Conservation (phyloP, 2,797 vertebrate genomes). For the Acanthopagrus latus region DNA sequence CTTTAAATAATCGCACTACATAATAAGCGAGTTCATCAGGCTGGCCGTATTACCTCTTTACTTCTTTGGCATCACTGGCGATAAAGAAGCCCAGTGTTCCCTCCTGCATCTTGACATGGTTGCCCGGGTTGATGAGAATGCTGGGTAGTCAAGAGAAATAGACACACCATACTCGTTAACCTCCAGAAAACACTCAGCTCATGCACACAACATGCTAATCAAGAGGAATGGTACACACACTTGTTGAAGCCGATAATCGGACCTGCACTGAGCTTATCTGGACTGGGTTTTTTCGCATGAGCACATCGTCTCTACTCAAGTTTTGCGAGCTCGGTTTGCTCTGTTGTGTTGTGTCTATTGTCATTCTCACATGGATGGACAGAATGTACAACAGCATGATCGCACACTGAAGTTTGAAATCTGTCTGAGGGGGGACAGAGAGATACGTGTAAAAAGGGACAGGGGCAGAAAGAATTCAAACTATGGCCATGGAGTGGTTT, state of each 20-base stretch:
- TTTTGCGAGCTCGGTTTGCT: constrained; percentile 8
- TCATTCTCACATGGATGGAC: constrained; percentile 72
- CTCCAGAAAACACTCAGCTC: constrained; percentile 9
- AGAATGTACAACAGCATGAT: constrained; percentile 76
- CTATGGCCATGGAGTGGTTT: constrained; percentile 71
- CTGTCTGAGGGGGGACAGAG: constrained; percentile 59
- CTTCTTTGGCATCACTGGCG: constrained; percentile 99
- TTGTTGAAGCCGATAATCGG: constrained; percentile 53
- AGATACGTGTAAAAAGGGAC: constrained; percentile 60
- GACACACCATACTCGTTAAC: constrained; percentile 70
- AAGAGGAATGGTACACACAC: constrained; percentile 90
- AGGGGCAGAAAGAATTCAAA: constrained; percentile 76
- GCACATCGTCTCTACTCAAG: constrained; percentile 8
- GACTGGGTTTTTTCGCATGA: constrained; percentile 16
- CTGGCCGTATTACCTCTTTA: constrained; percentile 91
- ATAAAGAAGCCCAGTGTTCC: constrained; percentile 99
- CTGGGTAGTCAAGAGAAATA: constrained; percentile 87
- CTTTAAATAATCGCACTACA: not conserved
- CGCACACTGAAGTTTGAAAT: constrained; percentile 73
- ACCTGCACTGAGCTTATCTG: constrained; percentile 46
- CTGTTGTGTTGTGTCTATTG: constrained; percentile 39
- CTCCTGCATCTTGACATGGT: constrained; percentile 99
- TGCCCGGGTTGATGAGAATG: constrained; percentile 99
- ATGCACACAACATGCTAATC: constrained; percentile 84
- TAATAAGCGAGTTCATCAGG: not conserved